Conservation (phyloP, 2,113 vertebrate genomes). For the Callipepla squamata region DNA sequence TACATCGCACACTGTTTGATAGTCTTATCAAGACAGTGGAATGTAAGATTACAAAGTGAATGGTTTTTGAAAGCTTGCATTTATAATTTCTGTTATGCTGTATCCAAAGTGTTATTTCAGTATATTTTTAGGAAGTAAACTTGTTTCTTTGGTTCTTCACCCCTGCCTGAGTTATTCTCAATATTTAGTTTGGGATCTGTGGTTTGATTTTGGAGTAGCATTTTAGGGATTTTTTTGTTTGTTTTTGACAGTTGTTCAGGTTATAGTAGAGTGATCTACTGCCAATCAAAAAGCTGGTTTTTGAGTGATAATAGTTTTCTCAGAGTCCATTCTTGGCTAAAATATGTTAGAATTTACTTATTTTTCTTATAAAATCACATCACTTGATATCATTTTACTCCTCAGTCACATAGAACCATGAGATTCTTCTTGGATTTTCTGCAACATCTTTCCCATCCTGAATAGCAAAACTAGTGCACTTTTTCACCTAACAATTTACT, state of each 20-base stretch:
- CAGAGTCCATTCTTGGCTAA: neutral
- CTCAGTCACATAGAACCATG: neutral
- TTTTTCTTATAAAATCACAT: neutral
- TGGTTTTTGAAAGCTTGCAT: neutral
- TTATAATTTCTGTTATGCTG: neutral
- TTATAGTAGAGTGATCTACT: neutral
- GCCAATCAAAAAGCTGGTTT: neutral
- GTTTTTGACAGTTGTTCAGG: neutral
- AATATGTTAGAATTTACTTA: neutral
- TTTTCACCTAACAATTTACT: neutral
- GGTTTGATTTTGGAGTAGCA: neutral
- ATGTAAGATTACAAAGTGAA: neutral
- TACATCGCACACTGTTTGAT: neutral
- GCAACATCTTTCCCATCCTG: neutral
- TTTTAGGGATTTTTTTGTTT: neutral
- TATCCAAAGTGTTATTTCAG: neutral
- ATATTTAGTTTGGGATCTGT: neutral
- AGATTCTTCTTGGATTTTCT: neutral
- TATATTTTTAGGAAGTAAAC: neutral
- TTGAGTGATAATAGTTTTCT: neutral
- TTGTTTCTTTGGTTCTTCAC: neutral
- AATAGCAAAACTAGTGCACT: neutral
- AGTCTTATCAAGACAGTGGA: neutral
- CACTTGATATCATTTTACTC: neutral
- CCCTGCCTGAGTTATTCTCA: neutral